Base-by-base conservation (phyloP, 2,888 invertebrate genomes). In the Peribatodes rhomboidaria region DNA sequence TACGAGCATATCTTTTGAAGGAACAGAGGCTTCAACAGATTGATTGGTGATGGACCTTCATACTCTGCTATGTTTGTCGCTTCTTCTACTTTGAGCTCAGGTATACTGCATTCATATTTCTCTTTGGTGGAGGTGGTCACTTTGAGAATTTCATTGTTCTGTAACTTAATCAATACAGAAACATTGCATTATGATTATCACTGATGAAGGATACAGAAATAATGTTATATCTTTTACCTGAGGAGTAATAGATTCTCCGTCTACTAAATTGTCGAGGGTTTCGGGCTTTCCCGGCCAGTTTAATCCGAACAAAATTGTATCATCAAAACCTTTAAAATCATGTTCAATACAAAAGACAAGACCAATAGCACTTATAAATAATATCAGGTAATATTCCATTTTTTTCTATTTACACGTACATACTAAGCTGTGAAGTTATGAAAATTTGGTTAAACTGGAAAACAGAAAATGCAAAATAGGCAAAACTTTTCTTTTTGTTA, bases 1-100 rank as follows among this genome's bases (percentile, higher is more conserved):
- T 97, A 98, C 0, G 98, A 97, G 81, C 98, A 99, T 53, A 96
- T 95, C 72, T 96, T 95, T 75, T 97, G 96, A 1, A 94, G 90
- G 83, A 98, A 97, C 61, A 98, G 87, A 0, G 97, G 96, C 65
- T 95, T 94, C 50, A 99, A 86, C 16, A 98, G 88, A 76, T 97
- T 96, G 49, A 98, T 89, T 0, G 98, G 97, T 70, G 96, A 96
- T 50, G 96, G 96, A 1, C 97, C 97, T 55, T 92, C 94, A 80
- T 97, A 96, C 11, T 94, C 93, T 55, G 95, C 94, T n/a, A 89
- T 91, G 54, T 94, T 93, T 70, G 92, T 85, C 44, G 94, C 88
- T 76, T 94, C 94, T 93, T 92, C 87, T 79, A 88, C 83, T 31
- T 86, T 84, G 9, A 95, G 88, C 66, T 95, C 95, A 11, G 98